Percentiles rank a stretch among this genome's conserved stretches.
These are phyloP conservation scores for Danaus melanippus DNA, from an alignment of 1,140 invertebrate genomes.

Conservation along the genomic window DNA sequence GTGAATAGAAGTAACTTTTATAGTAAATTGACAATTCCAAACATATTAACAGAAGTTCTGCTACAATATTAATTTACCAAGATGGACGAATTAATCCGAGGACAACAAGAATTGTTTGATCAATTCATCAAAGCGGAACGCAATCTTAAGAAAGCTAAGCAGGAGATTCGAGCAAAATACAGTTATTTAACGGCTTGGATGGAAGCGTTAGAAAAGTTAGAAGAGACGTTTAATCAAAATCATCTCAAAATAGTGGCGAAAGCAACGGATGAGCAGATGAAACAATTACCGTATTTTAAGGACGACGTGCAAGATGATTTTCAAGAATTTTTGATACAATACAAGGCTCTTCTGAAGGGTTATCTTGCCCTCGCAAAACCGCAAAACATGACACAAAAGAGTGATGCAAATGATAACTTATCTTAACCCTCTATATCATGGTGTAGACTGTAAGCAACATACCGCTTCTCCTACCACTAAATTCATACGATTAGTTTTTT, in stretches of 20 bases:
- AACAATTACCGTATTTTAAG: slow-evolving; percentile 7
- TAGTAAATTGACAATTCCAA: too few relatives aligned
- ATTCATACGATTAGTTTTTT: too few relatives aligned
- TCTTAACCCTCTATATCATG: too few relatives aligned
- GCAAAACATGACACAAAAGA: neutral
- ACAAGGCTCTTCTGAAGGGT: slow-evolving; percentile 6
- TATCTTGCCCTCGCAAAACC: neutral
- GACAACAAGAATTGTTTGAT: slow-evolving; percentile 9
- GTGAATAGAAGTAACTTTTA: too few relatives aligned
- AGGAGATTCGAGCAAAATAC: neutral
- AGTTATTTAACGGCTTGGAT: slow-evolving; percentile 3
- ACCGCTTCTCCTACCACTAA: too few relatives aligned
- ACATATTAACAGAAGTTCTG: too few relatives aligned
- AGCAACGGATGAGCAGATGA: neutral
- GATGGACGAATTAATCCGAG: neutral
- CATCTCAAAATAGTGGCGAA: neutral
- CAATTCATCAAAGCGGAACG: slow-evolving; percentile 3
- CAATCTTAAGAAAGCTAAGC: slow-evolving; percentile 9
- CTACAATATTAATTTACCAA: neutral
- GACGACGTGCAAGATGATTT: slow-evolving; percentile 13
- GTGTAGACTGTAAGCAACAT: too few relatives aligned
- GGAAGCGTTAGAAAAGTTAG: slow-evolving; percentile 3
- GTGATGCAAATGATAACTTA: neutral
- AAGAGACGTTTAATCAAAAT: slow-evolving; percentile 1
- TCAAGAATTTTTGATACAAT: slow-evolving; percentile 11